Evolutionary conservation across 1,140 invertebrate species (phyloP).

Genomic region (Zaprionus kolodkinae): DNA sequence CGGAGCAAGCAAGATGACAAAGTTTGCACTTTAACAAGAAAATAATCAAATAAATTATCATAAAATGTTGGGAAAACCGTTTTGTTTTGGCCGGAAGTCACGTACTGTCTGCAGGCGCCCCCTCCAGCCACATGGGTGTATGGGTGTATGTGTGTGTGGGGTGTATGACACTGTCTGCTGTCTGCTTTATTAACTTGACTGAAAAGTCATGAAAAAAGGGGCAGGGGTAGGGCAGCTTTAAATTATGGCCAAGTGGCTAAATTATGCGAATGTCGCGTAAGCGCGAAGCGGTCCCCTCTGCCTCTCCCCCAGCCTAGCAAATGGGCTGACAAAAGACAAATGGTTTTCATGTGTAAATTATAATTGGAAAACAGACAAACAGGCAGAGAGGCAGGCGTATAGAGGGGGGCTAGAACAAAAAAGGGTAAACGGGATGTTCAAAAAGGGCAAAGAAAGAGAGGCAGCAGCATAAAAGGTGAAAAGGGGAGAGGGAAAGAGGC

Average conservation of each 20-base stretch:
- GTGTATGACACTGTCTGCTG: slow-evolving; percentile 10
- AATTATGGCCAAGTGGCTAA: slow-evolving; percentile 80
- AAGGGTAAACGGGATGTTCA: slow-evolving; percentile 18
- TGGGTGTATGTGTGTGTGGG: slow-evolving; percentile 3
- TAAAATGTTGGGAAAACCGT: slow-evolving; percentile 77
- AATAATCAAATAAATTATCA: slow-evolving; percentile 83
- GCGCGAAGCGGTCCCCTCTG: slow-evolving; percentile 1
- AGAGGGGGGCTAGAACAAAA: neutral
- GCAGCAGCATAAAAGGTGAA: neutral
- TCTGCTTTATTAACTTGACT: slow-evolving; percentile 50
- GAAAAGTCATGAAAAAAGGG: slow-evolving; percentile 26
- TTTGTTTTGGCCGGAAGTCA: slow-evolving; percentile 82
- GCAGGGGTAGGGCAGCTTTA: slow-evolving; percentile 48
- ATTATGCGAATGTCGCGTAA: slow-evolving; percentile 77
- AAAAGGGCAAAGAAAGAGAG: neutral
- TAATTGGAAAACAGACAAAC: slow-evolving; percentile 63
- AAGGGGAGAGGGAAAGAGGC: neutral
- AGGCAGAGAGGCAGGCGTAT: neutral
- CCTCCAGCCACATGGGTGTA: slow-evolving; percentile 27
- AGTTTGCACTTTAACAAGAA: slow-evolving; percentile 82
- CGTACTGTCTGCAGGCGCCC: slow-evolving; percentile 71
- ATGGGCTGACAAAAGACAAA: slow-evolving; percentile 62
- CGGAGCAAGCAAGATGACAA: slow-evolving; percentile 57
- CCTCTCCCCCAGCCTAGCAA: slow-evolving; percentile 22
- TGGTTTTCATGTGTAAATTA: slow-evolving; percentile 77